Conservation (phyloP, 2,113 vertebrate genomes). For the Fregetta grallaria region DNA sequence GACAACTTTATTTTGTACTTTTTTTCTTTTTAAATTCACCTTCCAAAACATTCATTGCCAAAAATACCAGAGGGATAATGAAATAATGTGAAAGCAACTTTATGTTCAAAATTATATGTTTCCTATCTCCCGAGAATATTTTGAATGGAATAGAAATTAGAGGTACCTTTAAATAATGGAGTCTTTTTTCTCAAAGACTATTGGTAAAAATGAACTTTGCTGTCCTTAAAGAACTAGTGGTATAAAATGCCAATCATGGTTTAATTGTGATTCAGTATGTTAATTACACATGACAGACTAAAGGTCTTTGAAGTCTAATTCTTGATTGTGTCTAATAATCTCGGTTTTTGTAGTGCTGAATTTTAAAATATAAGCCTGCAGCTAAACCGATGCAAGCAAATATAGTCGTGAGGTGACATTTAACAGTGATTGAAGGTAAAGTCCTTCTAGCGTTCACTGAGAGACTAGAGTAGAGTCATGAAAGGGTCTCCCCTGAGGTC, state of each 20-base stretch:
- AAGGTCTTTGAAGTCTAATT: constrained; percentile 74
- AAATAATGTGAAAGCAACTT: constrained; percentile 29
- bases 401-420: constrained; percentile 53
- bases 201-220: constrained; percentile 45
- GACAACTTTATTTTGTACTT: constrained; percentile 19
- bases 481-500: constrained; percentile 1
- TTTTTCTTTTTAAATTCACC: not conserved
- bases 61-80: not conserved
- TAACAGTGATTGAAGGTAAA: constrained; percentile 53
- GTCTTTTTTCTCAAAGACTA: not conserved
- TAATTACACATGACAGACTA: constrained; percentile 71
- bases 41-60: not conserved
- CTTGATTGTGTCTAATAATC: constrained; percentile 72
- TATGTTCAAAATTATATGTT: not conserved
- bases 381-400: constrained; percentile 55
- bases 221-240: constrained; percentile 55
- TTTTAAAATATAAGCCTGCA: constrained; percentile 59
- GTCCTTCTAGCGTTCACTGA: constrained; percentile 34
- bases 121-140: constrained; percentile 1
- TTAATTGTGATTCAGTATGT: constrained; percentile 68
- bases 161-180: constrained; percentile 2
- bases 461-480: constrained; percentile 21
- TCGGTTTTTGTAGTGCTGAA: constrained; percentile 61
- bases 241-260: constrained; percentile 64
- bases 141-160: not conserved